Conservation (phyloP, 2,113 vertebrate genomes). For the Cololabis saira region DNA sequence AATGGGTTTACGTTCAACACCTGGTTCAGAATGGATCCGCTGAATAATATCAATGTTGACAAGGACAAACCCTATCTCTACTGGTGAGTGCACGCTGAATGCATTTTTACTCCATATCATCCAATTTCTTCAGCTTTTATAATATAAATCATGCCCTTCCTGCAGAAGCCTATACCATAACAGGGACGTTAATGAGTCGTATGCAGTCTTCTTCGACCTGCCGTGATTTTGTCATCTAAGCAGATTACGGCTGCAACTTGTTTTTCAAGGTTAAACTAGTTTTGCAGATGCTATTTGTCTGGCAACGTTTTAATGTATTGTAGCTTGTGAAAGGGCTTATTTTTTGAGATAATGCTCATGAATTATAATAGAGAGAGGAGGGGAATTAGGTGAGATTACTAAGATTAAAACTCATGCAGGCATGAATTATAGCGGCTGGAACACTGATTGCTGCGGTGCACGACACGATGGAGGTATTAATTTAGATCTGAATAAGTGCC, state of each 20-base stretch:
- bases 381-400: conserved; percentile 58
- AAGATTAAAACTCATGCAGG: conserved; percentile 59
- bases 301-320: conserved; percentile 30
- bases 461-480: conserved; percentile 50
- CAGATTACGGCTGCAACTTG: conserved; percentile 55
- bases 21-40: conserved; percentile 98
- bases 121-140: conserved; percentile 31
- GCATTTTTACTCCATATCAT: conserved; percentile 9
- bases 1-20: conserved; percentile 98
- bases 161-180: conserved; percentile 26
- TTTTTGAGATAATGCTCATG: conserved; percentile 50
- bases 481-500: conserved; percentile 66
- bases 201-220: conserved; percentile 34
- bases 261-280: conserved; percentile 62
- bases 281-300: conserved; percentile 27
- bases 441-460: conserved; percentile 42
- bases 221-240: conserved; percentile 42
- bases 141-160: conserved; percentile 19
- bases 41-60: conserved; percentile 96
- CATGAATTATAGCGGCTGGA: conserved; percentile 38
- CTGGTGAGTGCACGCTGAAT: conserved; percentile 86
- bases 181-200: conserved; percentile 48
- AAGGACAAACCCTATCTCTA: conserved; percentile 99
- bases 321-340: conserved; percentile 41
- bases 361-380: conserved; percentile 48